phyloP scores from a whole-genome alignment of 2,888 invertebrate species.

The Notodonta dromedarius region DNA sequence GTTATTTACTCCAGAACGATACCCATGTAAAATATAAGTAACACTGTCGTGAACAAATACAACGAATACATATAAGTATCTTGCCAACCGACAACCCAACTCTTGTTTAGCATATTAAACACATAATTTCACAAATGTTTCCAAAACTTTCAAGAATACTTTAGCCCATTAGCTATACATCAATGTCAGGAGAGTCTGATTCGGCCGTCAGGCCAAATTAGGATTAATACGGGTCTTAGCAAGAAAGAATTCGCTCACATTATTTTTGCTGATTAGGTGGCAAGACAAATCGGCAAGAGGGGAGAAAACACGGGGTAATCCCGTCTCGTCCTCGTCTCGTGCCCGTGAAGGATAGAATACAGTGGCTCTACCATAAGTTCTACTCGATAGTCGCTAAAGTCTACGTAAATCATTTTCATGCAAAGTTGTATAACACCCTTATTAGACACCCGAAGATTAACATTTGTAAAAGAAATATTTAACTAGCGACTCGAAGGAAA shows the following conservation, averaged over 20 bases:
- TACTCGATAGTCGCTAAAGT: too few relatives aligned
- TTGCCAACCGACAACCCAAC: neutral
- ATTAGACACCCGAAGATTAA: too few relatives aligned
- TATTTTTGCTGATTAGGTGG: constrained; percentile 65
- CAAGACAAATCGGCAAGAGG: constrained; percentile 63
- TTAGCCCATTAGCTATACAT: constrained; percentile 59
- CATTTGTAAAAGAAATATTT: too few relatives aligned
- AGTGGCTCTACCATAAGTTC: neutral
- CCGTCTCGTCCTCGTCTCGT: constrained; percentile 23
- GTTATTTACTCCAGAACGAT: too few relatives aligned
- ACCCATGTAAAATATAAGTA: too few relatives aligned
- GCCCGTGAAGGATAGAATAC: constrained; percentile 20
- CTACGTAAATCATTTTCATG: too few relatives aligned
- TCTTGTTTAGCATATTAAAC: constrained; percentile 10
- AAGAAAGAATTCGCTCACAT: constrained; percentile 58
- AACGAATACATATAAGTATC: neutral
- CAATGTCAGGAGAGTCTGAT: constrained; percentile 60
- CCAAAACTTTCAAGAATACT: constrained; percentile 46
- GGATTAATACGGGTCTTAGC: constrained; percentile 70
- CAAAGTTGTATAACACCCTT: too few relatives aligned
- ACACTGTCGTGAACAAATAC: too few relatives aligned
- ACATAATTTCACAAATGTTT: constrained; percentile 10
- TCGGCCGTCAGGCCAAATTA: constrained; percentile 65
- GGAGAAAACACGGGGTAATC: constrained; percentile 38
- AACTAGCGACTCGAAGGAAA: too few relatives aligned